These are phyloP conservation scores for Ochropacha duplaris DNA, from an alignment of 2,888 invertebrate species.

Conservation along the genomic window DNA sequence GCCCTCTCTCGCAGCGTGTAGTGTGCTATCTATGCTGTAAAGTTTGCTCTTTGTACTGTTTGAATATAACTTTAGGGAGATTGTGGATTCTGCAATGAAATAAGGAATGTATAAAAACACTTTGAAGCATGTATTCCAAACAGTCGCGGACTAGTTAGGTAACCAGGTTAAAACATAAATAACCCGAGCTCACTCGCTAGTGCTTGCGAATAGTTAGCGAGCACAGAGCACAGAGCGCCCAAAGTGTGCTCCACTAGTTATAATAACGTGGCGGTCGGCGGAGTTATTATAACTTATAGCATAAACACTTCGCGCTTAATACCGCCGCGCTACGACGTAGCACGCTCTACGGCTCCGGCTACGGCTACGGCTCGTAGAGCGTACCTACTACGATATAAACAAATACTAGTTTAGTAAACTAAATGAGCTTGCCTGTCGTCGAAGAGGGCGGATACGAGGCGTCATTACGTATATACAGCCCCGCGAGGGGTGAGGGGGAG, in stretches of 20 bases:
- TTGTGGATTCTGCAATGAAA: background rate
- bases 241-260: background rate
- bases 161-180: background rate
- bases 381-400: background rate
- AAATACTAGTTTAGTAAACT: constrained; percentile 4
- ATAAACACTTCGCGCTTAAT: constrained; percentile 3
- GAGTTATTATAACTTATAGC: background rate
- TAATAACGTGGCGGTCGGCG: background rate
- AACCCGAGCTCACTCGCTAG: background rate
- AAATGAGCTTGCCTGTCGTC: background rate
- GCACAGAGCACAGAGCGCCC: background rate
- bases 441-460: background rate
- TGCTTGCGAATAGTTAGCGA: background rate
- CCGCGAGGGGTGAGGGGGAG: background rate
- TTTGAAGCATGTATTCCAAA: background rate
- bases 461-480: background rate
- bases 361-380: background rate
- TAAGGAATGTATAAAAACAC: background rate
- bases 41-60: background rate
- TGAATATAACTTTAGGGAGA: too few relatives aligned
- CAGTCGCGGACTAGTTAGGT: background rate
- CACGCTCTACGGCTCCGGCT: constrained; percentile 1
- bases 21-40: background rate
- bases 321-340: background rate
- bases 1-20: background rate